Evolutionary conservation across 2,888 invertebrate genomes (phyloP).

Genomic region (Thalpophila matura): DNA sequence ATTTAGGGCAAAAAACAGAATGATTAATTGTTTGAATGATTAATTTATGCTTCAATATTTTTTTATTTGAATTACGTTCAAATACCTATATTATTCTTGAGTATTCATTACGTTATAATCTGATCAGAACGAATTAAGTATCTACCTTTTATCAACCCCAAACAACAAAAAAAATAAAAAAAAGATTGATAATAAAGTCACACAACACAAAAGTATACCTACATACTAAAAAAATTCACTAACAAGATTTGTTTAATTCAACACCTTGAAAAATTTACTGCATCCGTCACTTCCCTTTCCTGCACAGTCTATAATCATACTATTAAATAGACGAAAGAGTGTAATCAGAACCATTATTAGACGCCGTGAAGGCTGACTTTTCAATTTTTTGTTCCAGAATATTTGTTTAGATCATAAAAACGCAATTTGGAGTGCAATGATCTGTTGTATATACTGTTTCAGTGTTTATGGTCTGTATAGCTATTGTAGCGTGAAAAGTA

Average conservation of each 20-base stretch:
- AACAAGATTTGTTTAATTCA: slow-evolving; percentile 68
- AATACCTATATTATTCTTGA: slow-evolving; percentile 21
- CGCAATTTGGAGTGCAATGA: slow-evolving; percentile 53
- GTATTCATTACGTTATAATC: slow-evolving; percentile 22
- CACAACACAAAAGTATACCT: slow-evolving; percentile 52
- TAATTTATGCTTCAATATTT: too few species aligned
- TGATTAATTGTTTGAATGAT: too few species aligned
- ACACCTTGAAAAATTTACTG: slow-evolving; percentile 77
- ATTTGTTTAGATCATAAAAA: slow-evolving; percentile 47
- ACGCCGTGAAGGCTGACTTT: slow-evolving; percentile 76
- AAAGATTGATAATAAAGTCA: too few species aligned
- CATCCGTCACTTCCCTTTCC: slow-evolving; percentile 85
- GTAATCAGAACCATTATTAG: slow-evolving; percentile 65
- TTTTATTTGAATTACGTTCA: too few species aligned
- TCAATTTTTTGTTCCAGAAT: slow-evolving; percentile 59
- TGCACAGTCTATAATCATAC: slow-evolving; percentile 73
- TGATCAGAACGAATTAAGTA: slow-evolving; percentile 13
- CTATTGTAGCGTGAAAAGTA: slow-evolving; percentile 46
- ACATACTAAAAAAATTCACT: too few species aligned
- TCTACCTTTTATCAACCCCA: slow-evolving; percentile 7
- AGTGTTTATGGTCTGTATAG: slow-evolving; percentile 44
- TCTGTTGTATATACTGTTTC: slow-evolving; percentile 47
- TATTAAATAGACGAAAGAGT: slow-evolving; percentile 69
- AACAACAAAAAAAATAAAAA: slow-evolving; percentile 16
- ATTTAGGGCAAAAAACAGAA: too few species aligned